These are phyloP conservation scores for Prunella himalayana DNA, from an alignment of 2,113 vertebrate species.

Conservation along the genomic window DNA sequence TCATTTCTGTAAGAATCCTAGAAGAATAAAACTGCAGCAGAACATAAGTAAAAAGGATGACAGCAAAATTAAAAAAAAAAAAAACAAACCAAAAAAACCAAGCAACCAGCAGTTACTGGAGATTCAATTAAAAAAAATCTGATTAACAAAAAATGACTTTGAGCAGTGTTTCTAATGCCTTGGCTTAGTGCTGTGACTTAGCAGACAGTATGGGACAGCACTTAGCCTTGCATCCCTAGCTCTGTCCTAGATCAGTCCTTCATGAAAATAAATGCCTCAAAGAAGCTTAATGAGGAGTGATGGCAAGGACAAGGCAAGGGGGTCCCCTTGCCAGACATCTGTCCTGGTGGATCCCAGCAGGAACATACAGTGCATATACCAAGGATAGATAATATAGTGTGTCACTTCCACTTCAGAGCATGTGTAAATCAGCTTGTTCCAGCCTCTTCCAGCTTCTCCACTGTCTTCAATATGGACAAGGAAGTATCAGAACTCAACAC, in stretches of 20 bases:
- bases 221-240: neutral
- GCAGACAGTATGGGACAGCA: neutral
- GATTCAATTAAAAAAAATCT: neutral
- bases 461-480: neutral
- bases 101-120: neutral
- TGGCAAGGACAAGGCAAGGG: neutral
- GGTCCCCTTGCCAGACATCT: neutral
- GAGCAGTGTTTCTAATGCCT: neutral
- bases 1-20: neutral
- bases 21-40: neutral
- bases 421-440: neutral
- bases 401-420: fast-evolving
- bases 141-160: neutral
- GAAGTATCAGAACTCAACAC: neutral
- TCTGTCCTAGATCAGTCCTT: neutral
- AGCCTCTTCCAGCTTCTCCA: neutral
- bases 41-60: neutral
- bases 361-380: fast-evolving
- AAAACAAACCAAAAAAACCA: neutral
- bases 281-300: neutral
- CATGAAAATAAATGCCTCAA: neutral
- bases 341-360: neutral
- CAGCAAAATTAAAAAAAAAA: neutral
- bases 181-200: neutral
- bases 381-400: fast-evolving